These are phyloP conservation scores for Callionymus lyra DNA, from an alignment of 2,113 vertebrate species.

Conservation along the genomic window DNA sequence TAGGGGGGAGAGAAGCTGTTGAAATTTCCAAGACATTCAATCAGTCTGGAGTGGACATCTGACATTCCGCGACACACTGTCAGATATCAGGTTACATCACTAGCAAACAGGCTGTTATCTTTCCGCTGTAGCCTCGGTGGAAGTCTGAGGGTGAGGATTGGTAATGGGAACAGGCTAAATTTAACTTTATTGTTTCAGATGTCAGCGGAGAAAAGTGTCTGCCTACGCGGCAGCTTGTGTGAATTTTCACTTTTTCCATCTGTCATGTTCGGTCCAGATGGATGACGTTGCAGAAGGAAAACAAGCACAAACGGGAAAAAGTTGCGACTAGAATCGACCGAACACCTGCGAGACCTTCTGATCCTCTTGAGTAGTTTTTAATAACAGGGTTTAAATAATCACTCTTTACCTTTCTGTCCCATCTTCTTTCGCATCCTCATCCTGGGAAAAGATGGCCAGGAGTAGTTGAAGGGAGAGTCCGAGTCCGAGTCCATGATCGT, in stretches of 20 bases:
- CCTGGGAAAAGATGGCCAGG: constrained; percentile 95
- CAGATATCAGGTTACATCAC: constrained; percentile 61
- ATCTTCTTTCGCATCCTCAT: constrained; percentile 86
- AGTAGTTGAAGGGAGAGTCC: constrained; percentile 97
- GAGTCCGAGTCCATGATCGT: constrained; percentile 91
- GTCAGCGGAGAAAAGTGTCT: constrained; percentile 16
- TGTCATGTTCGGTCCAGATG: background rate
- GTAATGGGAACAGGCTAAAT: constrained; percentile 43
- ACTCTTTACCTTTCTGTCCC: constrained; percentile 79
- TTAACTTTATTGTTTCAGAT: constrained; percentile 45
- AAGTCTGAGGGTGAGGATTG: constrained; percentile 22
- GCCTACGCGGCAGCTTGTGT: constrained; percentile 7
- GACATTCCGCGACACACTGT: constrained; percentile 58
- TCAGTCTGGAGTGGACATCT: constrained; percentile 41
- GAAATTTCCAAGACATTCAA: constrained; percentile 19
- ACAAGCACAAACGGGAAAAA: too few relatives aligned
- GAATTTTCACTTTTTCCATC: constrained; percentile 6
- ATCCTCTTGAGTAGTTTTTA: too few relatives aligned
- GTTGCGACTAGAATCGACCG: too few relatives aligned
- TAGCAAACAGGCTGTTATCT: constrained; percentile 43
- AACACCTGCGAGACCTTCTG: too few relatives aligned
- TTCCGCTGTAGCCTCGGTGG: constrained; percentile 13
- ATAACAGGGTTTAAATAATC: too few relatives aligned
- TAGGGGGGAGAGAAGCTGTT: constrained; percentile 12
- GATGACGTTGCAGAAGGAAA: too few relatives aligned